Conservation (phyloP, 1,140 invertebrate species). For the Camponotus floridanus region DNA sequence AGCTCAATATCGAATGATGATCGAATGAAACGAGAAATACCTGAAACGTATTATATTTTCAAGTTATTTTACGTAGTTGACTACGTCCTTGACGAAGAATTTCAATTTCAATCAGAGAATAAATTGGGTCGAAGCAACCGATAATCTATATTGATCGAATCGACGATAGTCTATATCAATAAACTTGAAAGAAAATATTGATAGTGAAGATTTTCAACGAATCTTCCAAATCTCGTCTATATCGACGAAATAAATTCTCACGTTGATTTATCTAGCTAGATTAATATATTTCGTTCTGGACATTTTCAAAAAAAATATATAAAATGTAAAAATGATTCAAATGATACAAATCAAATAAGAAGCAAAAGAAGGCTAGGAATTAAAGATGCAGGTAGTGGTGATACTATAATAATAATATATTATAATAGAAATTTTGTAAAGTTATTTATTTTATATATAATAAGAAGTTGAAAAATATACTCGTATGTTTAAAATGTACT, state of each 20-base stretch:
- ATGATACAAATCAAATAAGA: too few relatives aligned
- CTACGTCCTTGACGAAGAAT: background rate
- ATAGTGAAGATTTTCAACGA: background rate
- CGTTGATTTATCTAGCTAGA: background rate
- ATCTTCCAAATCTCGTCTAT: background rate
- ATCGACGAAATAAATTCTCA: background rate
- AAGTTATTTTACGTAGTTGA: background rate
- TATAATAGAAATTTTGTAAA: too few relatives aligned
- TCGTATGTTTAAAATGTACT: too few relatives aligned
- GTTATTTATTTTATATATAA: too few relatives aligned
- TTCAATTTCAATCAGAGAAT: conserved; percentile 23
- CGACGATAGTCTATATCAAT: background rate
- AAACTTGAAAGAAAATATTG: background rate
- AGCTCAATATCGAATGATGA: background rate
- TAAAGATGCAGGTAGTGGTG: too few relatives aligned
- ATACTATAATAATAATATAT: too few relatives aligned
- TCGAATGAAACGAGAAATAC: background rate
- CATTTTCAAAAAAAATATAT: background rate
- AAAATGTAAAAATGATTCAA: too few relatives aligned
- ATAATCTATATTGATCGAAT: background rate
- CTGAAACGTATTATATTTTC: conserved; percentile 3
- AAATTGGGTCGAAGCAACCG: conserved; percentile 39
- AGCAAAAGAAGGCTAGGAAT: too few relatives aligned
- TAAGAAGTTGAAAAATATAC: too few relatives aligned
- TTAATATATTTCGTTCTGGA: background rate